These are phyloP conservation scores for Euura lappo DNA, from an alignment of 1,140 invertebrate genomes.

Conservation along the genomic window DNA sequence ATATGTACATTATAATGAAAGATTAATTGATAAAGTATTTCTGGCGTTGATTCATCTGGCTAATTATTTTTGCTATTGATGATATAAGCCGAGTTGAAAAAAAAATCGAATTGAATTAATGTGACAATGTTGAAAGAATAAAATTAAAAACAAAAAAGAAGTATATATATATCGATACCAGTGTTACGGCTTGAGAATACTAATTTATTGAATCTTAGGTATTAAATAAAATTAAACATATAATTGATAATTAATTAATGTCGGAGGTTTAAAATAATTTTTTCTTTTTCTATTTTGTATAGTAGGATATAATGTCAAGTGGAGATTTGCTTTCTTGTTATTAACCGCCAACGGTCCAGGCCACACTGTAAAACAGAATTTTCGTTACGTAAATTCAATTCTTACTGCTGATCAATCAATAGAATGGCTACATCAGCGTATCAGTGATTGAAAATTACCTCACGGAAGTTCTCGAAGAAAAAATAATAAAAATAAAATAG, in stretches of 20 bases:
- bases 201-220: constrained; percentile 1
- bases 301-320: background rate
- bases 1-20: background rate
- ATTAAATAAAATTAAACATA: background rate
- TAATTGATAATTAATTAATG: background rate
- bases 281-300: background rate
- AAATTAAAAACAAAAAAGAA: too few species aligned
- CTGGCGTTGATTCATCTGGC: background rate
- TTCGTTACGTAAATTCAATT: constrained; percentile 7
- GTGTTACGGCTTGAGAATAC: background rate
- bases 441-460: background rate
- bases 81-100: background rate
- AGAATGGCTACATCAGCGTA: constrained; percentile 18
- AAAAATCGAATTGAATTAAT: background rate
- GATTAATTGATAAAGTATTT: background rate
- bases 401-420: constrained; percentile 26
- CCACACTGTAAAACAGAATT: background rate
- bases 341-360: background rate
- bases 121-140: background rate
- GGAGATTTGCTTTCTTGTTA: background rate
- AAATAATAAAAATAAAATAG: background rate
- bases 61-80: background rate
- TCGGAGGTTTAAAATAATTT: background rate
- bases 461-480: background rate
- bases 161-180: background rate